Percentiles rank a stretch among this genome's conserved stretches.
Evolutionary conservation across 2,888 invertebrate species (phyloP).

Genomic region (Latrodectus hesperus): DNA sequence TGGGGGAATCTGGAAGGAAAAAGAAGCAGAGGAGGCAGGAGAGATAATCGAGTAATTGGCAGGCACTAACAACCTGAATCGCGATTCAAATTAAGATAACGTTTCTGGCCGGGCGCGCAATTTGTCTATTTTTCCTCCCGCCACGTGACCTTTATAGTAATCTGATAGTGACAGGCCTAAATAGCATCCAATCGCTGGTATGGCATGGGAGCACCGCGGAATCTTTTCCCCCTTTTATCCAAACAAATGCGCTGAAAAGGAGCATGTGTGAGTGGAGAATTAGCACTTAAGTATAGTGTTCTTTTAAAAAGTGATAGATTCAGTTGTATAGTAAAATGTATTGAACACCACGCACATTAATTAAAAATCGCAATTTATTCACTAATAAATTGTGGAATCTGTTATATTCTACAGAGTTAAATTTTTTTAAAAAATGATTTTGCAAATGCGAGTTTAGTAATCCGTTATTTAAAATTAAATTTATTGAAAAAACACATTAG

Average conservation of each 20-base stretch:
- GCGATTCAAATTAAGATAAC: constrained; percentile 68
- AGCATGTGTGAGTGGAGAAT: background rate
- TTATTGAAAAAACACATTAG: too few species aligned
- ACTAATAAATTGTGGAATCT: too few species aligned
- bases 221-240: constrained; percentile 4
- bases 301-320: too few species aligned
- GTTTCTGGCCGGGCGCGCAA: constrained; percentile 20
- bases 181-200: constrained; percentile 28
- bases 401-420: too few species aligned
- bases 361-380: too few species aligned
- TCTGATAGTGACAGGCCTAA: constrained; percentile 39
- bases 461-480: too few species aligned
- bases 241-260: constrained; percentile 13
- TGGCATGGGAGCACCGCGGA: background rate
- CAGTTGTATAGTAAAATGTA: too few species aligned
- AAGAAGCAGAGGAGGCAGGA: background rate
- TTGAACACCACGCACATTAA: too few species aligned
- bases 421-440: too few species aligned
- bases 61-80: constrained; percentile 56
- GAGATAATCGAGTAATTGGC: constrained; percentile 50
- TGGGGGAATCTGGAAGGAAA: constrained; percentile 28
- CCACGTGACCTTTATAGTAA: constrained; percentile 51
- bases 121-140: constrained; percentile 53
- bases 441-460: too few species aligned
- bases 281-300: background rate